Base-by-base conservation (phyloP, 2,888 invertebrate species). In the Trissoscelio sp. region DNA sequence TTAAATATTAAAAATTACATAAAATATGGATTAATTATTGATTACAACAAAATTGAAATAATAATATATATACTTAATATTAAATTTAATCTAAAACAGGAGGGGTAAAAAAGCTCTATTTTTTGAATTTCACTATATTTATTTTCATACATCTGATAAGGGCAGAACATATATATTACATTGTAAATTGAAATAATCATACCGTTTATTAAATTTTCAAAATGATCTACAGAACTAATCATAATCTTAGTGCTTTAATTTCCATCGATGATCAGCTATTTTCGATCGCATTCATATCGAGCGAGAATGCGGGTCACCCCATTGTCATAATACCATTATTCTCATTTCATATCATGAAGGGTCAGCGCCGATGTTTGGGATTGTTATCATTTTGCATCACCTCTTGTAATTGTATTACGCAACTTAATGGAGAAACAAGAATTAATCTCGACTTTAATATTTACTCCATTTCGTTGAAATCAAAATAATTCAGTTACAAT, bases 261-360 rank as follows among this genome's bases (percentile, higher is more conserved):
- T 57, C 22, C 20, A 69, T 12, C 34, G 22, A 46, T 70, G 46
- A 46, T 57, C 53, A 34, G 53, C 18, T 64, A 66, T 74, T 74
- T 74, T 66, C 55, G 37, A 46, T 74, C 20, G 57, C 57, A 48
- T 72, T 72, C 60, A 42, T 46, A 42, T 53, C 20, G n/a, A 16
- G 39, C 0, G 20, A 53, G 51, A 53, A 73, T 73, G 64, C 66
- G 51, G 74, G 74, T 66, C 39, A 53, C 9, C 44, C 37, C 64
- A 74, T 74, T 64, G 64, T 64, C 66, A 58, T 48, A 66, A 57
- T 74, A 16, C 46, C 39, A 74, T 57, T 74, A 66, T 74, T 74
- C 66, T 62, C 73, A 55, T 74, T 62, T 51, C 42, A 53, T 42
- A 53, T 73, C 34, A 55, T 51, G 53, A 42, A 46, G 53, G 62